Base-by-base conservation (phyloP, 2,888 invertebrate genomes). In the Catonia carolina region DNA sequence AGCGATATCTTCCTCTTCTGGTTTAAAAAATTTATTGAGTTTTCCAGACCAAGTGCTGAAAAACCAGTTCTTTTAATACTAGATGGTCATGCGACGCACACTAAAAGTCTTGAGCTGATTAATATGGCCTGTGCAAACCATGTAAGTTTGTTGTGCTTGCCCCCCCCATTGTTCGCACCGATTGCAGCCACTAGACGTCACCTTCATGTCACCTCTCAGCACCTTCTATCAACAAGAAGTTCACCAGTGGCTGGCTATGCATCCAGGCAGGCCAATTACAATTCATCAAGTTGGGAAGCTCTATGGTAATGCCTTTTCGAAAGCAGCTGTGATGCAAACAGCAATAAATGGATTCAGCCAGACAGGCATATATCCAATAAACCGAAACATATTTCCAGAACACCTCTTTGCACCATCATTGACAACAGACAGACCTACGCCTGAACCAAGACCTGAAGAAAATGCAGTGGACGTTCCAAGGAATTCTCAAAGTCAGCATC, bases 1-100 rank as follows among this genome's bases (percentile, higher is more conserved):
- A 62, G 39, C 22, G 60, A 63, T 8, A 14, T 41, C 4, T 64
- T 65, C 49, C n/a, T 45, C 7, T 49, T 52, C 20, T 63, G 61
- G 62, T 62, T 64, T 35, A 37, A 63, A 22, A 37, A 58, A 12
- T 64, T 58, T 49, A 15, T 61, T 39, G 33, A 53, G 17, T 56
- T 58, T 56, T 33, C 53, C 17, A 52, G 56, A 10, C 55, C 54
- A 20, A 50, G 36, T 14, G 23, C 47, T 39, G 56, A 68, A 4
- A 58, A 64, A 58, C 68, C 69, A 27, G 68, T 67, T 14, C 54
- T 72, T 4, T 55, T 70, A 33, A 57, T 72, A 12, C 58, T 71
- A 14, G 70, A 72, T 63, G 69, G 69, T 2, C 69, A 72, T 58
- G 56, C 63, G 3, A 64, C 65, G 27, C 68, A 69, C 54, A 69